phyloP scores from a whole-genome alignment of 92 coral and sea anemone genomes.

The Epizoanthus ramosus region DNA sequence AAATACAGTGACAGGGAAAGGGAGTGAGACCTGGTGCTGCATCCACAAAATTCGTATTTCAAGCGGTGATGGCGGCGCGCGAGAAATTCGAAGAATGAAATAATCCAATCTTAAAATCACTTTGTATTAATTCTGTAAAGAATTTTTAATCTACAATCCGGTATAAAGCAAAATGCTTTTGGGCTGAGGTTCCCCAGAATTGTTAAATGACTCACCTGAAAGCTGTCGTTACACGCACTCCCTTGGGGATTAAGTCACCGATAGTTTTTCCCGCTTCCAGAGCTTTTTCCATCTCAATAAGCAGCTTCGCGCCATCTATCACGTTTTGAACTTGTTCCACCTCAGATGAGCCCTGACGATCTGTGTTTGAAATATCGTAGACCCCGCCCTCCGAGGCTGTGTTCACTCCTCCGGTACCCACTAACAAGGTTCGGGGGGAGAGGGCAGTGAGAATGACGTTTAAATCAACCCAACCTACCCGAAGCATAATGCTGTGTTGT shows the following conservation, averaged over 20 bases:
- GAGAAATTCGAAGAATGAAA: too few relatives aligned
- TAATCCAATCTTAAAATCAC: too few relatives aligned
- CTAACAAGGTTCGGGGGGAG: background rate
- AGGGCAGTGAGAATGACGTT: too few relatives aligned
- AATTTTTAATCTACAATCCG: too few relatives aligned
- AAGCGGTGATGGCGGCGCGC: too few relatives aligned
- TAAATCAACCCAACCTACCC: too few relatives aligned
- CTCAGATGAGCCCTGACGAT: constrained; percentile 88
- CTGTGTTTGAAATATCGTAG: constrained; percentile 90
- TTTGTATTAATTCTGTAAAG: too few relatives aligned
- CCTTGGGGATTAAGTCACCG: constrained; percentile 31
- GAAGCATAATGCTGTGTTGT: too few relatives aligned
- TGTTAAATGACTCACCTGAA: background rate
- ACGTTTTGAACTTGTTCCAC: constrained; percentile 88
- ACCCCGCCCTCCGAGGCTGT: constrained; percentile 83
- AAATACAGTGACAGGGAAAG: too few relatives aligned
- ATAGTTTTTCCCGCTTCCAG: constrained; percentile 68
- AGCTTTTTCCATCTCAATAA: constrained; percentile 81
- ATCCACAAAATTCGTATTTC: too few relatives aligned
- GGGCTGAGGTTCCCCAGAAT: background rate
- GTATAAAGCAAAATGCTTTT: too few relatives aligned
- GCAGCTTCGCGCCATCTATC: constrained; percentile 79
- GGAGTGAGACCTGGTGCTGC: too few relatives aligned
- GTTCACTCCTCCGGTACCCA: constrained; percentile 94
- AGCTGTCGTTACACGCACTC: background rate